Percentiles rank a stretch among this genome's conserved stretches.
Conservation (phyloP, 1,140 invertebrate species). For the Luehdorfia chinensis region DNA sequence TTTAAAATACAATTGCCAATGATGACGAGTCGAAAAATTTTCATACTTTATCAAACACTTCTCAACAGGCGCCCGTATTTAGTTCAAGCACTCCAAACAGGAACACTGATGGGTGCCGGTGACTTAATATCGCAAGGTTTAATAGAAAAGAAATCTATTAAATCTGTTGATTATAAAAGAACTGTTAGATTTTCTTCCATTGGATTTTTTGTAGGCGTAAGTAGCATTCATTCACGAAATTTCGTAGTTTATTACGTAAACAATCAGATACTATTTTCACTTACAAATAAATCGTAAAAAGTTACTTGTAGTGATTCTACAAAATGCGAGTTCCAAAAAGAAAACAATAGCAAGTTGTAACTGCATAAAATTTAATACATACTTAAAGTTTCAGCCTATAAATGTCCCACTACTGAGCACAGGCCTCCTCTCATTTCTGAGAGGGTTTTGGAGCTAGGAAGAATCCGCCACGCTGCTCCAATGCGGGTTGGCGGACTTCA, state of each 20-base stretch:
- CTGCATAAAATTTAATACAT: too few relatives aligned
- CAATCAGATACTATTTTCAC: too few relatives aligned
- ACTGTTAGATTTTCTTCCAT: constrained; percentile 71
- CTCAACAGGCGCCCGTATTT: constrained; percentile 59
- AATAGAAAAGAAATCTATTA: constrained; percentile 64
- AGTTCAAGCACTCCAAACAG: constrained; percentile 74
- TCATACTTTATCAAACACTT: constrained; percentile 59
- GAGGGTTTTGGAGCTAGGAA: too few relatives aligned
- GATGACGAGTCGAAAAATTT: constrained; percentile 38
- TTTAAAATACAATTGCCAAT: constrained; percentile 26
- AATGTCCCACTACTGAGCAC: too few relatives aligned
- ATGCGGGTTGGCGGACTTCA: too few relatives aligned
- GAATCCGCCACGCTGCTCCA: too few relatives aligned
- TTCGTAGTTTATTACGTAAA: neutral
- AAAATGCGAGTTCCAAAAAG: too few relatives aligned
- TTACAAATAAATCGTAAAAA: too few relatives aligned
- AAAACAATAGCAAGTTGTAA: too few relatives aligned
- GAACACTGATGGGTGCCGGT: constrained; percentile 71
- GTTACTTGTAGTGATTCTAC: too few relatives aligned
- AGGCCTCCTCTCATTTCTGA: too few relatives aligned
- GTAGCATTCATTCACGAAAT: constrained; percentile 27
- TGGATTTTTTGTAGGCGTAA: constrained; percentile 74
- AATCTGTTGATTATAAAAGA: constrained; percentile 50
- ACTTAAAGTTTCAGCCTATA: too few relatives aligned
- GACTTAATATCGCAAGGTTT: constrained; percentile 74